Percentiles rank a stretch among this genome's conserved stretches.
These are phyloP conservation scores for Deroplatys truncata DNA, from an alignment of 2,888 invertebrate species.

Conservation along the genomic window DNA sequence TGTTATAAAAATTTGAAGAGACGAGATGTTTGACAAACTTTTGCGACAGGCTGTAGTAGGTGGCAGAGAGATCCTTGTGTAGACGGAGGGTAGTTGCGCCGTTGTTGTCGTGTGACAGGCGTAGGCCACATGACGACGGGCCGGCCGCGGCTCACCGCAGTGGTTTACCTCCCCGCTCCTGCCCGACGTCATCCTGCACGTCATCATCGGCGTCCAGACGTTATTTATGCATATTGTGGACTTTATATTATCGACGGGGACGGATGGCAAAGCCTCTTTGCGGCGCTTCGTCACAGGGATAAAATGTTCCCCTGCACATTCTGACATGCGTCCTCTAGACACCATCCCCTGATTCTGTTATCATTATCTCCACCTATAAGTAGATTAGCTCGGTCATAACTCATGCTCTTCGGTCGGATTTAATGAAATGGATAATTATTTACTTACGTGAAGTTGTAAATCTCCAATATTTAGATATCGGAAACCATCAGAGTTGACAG, in stretches of 20 bases:
- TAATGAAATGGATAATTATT: not conserved
- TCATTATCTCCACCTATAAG: not conserved
- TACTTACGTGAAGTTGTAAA: not conserved
- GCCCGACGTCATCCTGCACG: not conserved
- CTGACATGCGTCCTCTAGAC: not conserved
- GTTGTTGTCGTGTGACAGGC: not conserved
- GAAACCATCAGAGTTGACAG: not conserved
- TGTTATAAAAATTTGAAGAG: too few species aligned
- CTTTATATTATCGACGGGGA: not conserved
- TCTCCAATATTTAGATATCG: not conserved
- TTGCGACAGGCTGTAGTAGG: not conserved
- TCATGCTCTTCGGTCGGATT: not conserved
- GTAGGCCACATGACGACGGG: conserved; percentile 13
- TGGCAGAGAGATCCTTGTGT: not conserved
- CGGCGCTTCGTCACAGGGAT: not conserved
- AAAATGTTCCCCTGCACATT: not conserved
- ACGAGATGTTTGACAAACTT: too few species aligned
- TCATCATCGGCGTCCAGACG: conserved; percentile 12
- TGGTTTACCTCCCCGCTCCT: conserved; percentile 11
- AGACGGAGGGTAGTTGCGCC: not conserved
- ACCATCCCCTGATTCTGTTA: not conserved
- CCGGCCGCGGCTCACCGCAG: conserved; percentile 8
- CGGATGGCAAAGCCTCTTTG: conserved; percentile 13
- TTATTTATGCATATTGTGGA: conserved; percentile 17
- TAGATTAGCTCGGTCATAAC: not conserved